Base-by-base conservation (phyloP, 1,140 invertebrate genomes). In the Aphaenogaster ashmeadi region DNA sequence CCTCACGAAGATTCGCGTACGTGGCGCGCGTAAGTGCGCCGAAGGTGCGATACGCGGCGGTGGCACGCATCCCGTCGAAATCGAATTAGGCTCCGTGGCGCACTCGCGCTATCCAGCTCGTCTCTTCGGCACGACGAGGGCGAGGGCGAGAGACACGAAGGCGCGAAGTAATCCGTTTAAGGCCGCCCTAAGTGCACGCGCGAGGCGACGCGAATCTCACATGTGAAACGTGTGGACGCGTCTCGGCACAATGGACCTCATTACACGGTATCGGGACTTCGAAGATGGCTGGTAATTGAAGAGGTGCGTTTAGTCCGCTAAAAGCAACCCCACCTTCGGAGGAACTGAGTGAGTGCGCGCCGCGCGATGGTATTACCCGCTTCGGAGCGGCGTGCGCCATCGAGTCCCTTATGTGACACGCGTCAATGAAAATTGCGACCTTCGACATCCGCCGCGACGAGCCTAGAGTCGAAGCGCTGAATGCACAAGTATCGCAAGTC, bases 111-210 rank as follows among this genome's bases (percentile, higher is more conserved):
- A 66, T 89, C 58, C 21, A 15, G 18, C 83, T 52, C 36, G 56
- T 9, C 56, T 85, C 44, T 66, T 66, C 41, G 47, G 9, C 27
- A 21, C 38, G 71, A 56, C 62, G 33, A 54, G 71, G 58, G 72
- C 50, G 84, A 56, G 79, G 58, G 72, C 50, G 84, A 56, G 79
- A 79, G 56, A 60, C 50, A 80, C 88, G 87, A 80, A 80, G 81
- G 83, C 69, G 83, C 78, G 62, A 71, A 79, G 89, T 91, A 91
- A 91, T 90, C 81, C 81, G 77, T 80, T 91, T 91, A 91, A 91
- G 81, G 60, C 72, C 21, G 21, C 41, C 54, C 88, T 90, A 90
- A 90, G 88, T 90, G 89, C 88, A 90, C 77, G 60, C 18, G 72
- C 80, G 60, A 64, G 58, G 72, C 72, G 72, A 64, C 58, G 72